These are phyloP conservation scores for silkworm (Bombyx mori) DNA, from an alignment of 1,140 invertebrate species.

Conservation along the genomic window DNA sequence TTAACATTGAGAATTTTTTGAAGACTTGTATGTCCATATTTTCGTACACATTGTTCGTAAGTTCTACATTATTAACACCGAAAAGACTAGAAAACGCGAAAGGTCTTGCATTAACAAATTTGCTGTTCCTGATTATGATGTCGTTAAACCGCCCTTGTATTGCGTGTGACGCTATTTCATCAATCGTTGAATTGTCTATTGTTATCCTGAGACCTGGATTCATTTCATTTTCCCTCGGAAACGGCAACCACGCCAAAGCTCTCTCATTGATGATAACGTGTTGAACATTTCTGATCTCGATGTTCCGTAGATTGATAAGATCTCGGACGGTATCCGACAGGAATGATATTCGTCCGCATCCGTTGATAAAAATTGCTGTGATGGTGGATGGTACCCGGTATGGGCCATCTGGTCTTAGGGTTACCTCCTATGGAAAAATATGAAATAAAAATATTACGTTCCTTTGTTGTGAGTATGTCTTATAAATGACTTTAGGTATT, in stretches of 20 bases:
- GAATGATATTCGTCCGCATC: constrained; percentile 69
- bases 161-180: constrained; percentile 76
- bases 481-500: too few relatives aligned
- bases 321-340: constrained; percentile 60
- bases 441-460: neutral
- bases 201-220: constrained; percentile 51
- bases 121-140: constrained; percentile 75
- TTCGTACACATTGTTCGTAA: constrained; percentile 72
- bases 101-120: constrained; percentile 75
- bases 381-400: constrained; percentile 68
- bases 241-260: constrained; percentile 50
- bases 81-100: constrained; percentile 81
- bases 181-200: constrained; percentile 65
- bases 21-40: constrained; percentile 80
- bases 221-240: constrained; percentile 34
- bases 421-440: constrained; percentile 69
- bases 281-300: constrained; percentile 43
- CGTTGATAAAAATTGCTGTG: constrained; percentile 67
- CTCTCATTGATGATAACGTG: constrained; percentile 48
- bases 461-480: neutral
- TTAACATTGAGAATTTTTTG: constrained; percentile 81
- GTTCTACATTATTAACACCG: constrained; percentile 69
- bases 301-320: constrained; percentile 43
- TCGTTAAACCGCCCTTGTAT: constrained; percentile 80
- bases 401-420: constrained; percentile 72